Conservation (phyloP, 2,797 vertebrate genomes). For the Lithobates sylvaticus region DNA sequence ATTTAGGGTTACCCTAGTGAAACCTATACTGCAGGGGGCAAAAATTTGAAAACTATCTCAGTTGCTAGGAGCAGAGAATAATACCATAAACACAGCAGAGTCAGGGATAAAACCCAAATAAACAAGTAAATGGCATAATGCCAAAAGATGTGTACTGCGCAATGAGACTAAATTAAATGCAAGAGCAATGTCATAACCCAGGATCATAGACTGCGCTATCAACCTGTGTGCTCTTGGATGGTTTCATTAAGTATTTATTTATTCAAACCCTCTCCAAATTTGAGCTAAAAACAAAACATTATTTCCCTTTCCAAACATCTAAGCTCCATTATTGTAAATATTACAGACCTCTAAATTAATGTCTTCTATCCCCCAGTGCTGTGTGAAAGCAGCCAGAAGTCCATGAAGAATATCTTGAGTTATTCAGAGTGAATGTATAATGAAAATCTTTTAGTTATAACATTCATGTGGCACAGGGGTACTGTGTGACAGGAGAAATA, state of each 20-base stretch:
- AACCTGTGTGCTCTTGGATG: neutral
- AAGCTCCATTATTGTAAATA: constrained; percentile 2
- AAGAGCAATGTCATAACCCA: neutral
- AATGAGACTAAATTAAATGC: neutral
- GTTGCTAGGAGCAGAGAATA: neutral
- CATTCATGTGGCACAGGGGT: neutral
- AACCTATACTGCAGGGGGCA: too few species aligned
- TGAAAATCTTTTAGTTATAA: neutral
- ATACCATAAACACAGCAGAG: too few species aligned
- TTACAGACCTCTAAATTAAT: constrained; percentile 6
- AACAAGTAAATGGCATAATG: too few species aligned
- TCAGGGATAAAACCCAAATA: too few species aligned
- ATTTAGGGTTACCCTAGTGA: too few species aligned
- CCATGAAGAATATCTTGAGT: neutral
- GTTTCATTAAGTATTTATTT: constrained; percentile 4
- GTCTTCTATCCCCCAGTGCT: neutral
- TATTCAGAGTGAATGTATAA: neutral
- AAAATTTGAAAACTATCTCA: neutral
- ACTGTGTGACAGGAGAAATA: neutral
- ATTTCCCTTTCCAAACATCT: neutral
- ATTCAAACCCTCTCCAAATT: constrained; percentile 1
- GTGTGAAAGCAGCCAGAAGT: constrained; percentile 13
- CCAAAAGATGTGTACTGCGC: too few species aligned
- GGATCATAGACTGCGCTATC: neutral
- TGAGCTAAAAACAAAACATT: constrained; percentile 6